These are phyloP conservation scores for Brachynemurus nebulosus DNA, from an alignment of 2,888 invertebrate genomes.

Conservation along the genomic window DNA sequence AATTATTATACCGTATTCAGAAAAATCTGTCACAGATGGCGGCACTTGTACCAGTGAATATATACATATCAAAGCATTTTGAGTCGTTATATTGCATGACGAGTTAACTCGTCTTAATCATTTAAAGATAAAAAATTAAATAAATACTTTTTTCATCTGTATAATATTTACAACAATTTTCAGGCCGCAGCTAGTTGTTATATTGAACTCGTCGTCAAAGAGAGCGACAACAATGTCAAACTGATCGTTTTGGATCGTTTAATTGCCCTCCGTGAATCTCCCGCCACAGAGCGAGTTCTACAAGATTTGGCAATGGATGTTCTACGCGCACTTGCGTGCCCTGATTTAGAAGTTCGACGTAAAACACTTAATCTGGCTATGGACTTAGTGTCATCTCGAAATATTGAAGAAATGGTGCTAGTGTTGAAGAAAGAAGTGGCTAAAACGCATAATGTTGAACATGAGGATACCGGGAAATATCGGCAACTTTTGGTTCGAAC, in stretches of 20 bases:
- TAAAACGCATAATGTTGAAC: conserved; percentile 77
- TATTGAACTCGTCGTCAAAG: conserved; percentile 97
- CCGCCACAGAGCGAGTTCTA: conserved; percentile 72
- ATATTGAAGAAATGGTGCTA: conserved; percentile 90
- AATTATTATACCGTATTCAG: too few species aligned
- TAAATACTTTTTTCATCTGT: too few species aligned
- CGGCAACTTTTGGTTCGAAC: conserved; percentile 90
- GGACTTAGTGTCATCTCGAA: conserved; percentile 81
- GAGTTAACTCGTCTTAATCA: too few species aligned
- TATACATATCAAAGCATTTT: too few species aligned
- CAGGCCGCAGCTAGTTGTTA: conserved; percentile 93
- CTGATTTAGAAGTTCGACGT: conserved; percentile 86
- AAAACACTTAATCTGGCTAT: conserved; percentile 73
- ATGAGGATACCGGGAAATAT: conserved; percentile 93
- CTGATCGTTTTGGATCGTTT: conserved; percentile 92
- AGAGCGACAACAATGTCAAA: conserved; percentile 99
- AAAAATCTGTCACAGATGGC: too few species aligned
- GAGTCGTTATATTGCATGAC: too few species aligned
- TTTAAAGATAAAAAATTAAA: too few species aligned
- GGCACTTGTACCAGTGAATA: too few species aligned
- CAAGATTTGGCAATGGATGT: conserved; percentile 95
- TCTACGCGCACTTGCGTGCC: conserved; percentile 77
- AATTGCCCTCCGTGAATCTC: conserved; percentile 65
- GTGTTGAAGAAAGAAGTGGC: conserved; percentile 87
- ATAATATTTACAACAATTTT: too few species aligned